phyloP scores from a whole-genome alignment of 2,113 vertebrate genomes.

The Oreochromis niloticus region DNA sequence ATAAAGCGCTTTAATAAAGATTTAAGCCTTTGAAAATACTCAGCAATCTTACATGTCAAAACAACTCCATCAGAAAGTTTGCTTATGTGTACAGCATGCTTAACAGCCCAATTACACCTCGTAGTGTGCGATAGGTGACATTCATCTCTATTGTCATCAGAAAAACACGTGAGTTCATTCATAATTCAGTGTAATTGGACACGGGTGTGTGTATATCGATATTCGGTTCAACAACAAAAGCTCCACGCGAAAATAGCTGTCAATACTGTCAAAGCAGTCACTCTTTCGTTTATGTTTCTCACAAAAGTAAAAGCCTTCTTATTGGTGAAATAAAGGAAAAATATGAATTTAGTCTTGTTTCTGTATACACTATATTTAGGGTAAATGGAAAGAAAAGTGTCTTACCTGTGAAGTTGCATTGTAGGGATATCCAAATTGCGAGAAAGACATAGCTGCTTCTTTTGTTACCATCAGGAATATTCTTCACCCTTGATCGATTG shows the following conservation, averaged over 20 bases:
- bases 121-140: slow-evolving; percentile 52
- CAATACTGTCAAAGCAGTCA: slow-evolving; percentile 22
- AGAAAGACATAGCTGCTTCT: slow-evolving; percentile 93
- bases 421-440: slow-evolving; percentile 97
- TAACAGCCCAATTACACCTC: slow-evolving; percentile 45
- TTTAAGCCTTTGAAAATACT: not conserved
- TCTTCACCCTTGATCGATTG: slow-evolving; percentile 85
- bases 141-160: slow-evolving; percentile 70
- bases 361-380: not conserved
- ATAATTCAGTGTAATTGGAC: slow-evolving; percentile 78
- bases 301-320: not conserved
- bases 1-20: not conserved
- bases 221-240: slow-evolving; percentile 61
- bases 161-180: slow-evolving; percentile 79
- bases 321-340: not conserved
- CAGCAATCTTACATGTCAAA: not conserved
- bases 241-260: slow-evolving; percentile 14
- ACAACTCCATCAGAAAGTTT: slow-evolving; percentile 2
- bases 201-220: slow-evolving; percentile 60
- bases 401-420: slow-evolving; percentile 96
- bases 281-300: not conserved
- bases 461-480: slow-evolving; percentile 87
- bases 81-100: not conserved
- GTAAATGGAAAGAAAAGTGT: slow-evolving; percentile 18
- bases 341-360: not conserved